Evolutionary conservation across 2,888 invertebrate genomes (phyloP).

Genomic region (Drosophila neonasuta): DNA sequence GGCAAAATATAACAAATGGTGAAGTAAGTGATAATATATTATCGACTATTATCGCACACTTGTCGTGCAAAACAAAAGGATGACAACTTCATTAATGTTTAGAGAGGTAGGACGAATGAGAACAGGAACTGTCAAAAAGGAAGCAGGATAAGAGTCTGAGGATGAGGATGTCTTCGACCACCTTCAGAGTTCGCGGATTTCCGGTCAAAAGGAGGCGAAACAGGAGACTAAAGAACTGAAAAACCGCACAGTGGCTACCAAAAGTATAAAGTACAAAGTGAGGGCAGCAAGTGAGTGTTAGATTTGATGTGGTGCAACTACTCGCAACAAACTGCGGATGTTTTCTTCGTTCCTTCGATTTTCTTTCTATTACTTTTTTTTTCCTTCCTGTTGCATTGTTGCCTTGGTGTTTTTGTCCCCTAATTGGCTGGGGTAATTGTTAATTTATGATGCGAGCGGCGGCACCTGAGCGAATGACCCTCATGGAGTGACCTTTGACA

Average conservation of each 20-base stretch:
- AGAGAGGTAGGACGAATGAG: background rate
- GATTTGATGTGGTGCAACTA: slow-evolving; percentile 2
- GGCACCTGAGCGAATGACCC: slow-evolving; percentile 43
- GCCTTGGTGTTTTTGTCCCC: slow-evolving; percentile 39
- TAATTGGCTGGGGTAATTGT: slow-evolving; percentile 73
- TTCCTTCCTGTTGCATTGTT: slow-evolving; percentile 53
- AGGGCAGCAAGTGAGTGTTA: background rate
- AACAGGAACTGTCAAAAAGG: slow-evolving; percentile 15
- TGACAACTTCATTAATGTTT: background rate
- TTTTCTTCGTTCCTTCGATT: background rate
- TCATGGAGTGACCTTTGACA: slow-evolving; percentile 72
- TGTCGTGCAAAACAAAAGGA: slow-evolving; percentile 4
- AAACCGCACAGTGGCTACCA: background rate
- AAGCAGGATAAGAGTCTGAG: background rate
- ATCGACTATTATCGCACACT: slow-evolving; percentile 9
- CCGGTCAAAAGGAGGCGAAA: slow-evolving; percentile 4
- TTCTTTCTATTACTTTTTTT: no score
- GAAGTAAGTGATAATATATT: background rate
- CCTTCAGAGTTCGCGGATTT: slow-evolving; percentile 6
- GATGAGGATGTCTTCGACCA: background rate
- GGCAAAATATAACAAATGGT: no score
- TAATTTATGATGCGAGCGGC: slow-evolving; percentile 62
- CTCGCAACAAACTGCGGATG: background rate
- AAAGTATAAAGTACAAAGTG: background rate
- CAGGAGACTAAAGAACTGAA: background rate